Percentiles rank a stretch among this genome's conserved stretches.
phyloP scores from a whole-genome alignment of 2,113 vertebrate genomes.

The Scytalopus superciliaris region DNA sequence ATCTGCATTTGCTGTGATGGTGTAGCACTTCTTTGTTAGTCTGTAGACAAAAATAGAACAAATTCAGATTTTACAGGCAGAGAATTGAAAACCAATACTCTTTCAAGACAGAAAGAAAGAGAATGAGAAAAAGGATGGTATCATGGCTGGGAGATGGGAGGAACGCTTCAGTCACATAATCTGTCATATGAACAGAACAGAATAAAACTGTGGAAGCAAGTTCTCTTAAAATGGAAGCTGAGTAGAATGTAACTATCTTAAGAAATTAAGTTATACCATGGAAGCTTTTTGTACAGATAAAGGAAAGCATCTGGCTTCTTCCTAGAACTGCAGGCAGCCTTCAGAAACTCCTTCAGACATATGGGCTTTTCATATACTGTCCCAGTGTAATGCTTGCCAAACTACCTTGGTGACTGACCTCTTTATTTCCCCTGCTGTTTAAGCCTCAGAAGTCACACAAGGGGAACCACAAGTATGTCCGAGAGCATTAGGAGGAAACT shows the following conservation, averaged over 20 bases:
- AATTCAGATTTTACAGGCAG: not conserved
- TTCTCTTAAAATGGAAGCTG: not conserved
- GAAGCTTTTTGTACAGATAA: not conserved
- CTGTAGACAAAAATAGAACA: not conserved
- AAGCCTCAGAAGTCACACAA: not conserved
- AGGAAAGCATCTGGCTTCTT: constrained; percentile 11
- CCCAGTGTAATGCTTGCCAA: not conserved
- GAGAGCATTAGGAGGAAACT: not conserved
- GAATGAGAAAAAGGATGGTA: not conserved
- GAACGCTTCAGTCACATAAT: not conserved
- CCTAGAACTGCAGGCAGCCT: not conserved
- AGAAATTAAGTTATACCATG: not conserved
- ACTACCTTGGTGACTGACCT: not conserved
- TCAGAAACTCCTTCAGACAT: not conserved
- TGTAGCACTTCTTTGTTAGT: not conserved
- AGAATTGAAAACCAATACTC: not conserved
- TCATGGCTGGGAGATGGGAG: not conserved
- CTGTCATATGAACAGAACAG: not conserved
- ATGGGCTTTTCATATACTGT: not conserved
- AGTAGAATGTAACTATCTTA: not conserved
- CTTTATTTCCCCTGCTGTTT: not conserved
- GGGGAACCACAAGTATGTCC: not conserved
- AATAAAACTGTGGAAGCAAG: not conserved
- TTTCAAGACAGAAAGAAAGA: not conserved
- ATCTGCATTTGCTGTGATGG: not conserved